These are phyloP conservation scores for Saccopteryx leptura DNA, from an alignment of 2,113 vertebrate genomes.

Conservation along the genomic window DNA sequence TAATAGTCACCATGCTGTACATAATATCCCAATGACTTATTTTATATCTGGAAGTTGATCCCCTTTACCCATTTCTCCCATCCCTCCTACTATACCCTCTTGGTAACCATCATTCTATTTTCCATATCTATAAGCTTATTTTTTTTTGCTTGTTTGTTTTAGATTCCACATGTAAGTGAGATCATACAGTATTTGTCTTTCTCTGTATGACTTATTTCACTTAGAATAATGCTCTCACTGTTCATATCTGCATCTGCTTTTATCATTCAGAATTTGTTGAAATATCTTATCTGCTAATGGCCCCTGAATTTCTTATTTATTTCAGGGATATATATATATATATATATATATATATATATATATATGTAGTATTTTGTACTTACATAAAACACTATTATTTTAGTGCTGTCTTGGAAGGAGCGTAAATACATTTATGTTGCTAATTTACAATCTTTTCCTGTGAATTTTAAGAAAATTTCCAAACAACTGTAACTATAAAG, in stretches of 20 bases:
- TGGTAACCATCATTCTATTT: neutral
- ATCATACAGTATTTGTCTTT: neutral
- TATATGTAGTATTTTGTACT: neutral
- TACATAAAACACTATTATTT: neutral
- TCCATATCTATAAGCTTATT: neutral
- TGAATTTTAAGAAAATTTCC: neutral
- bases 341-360: neutral
- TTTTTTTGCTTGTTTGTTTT: neutral
- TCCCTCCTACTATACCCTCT: too few species aligned
- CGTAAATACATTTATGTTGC: neutral
- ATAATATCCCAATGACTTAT: neutral
- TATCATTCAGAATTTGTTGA: neutral
- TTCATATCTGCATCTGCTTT: neutral
- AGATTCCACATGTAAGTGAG: neutral
- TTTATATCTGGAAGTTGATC: neutral
- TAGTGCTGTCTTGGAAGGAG: neutral
- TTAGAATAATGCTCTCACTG: neutral
- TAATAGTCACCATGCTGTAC: neutral
- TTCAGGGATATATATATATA: neutral
- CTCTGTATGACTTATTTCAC: neutral
- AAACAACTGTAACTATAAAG: neutral
- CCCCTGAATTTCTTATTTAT: neutral
- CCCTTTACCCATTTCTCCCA: neutral
- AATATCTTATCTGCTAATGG: neutral
- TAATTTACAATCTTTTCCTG: neutral